Conservation (phyloP, 2,797 vertebrate genomes). For the Bufotes viridis region DNA sequence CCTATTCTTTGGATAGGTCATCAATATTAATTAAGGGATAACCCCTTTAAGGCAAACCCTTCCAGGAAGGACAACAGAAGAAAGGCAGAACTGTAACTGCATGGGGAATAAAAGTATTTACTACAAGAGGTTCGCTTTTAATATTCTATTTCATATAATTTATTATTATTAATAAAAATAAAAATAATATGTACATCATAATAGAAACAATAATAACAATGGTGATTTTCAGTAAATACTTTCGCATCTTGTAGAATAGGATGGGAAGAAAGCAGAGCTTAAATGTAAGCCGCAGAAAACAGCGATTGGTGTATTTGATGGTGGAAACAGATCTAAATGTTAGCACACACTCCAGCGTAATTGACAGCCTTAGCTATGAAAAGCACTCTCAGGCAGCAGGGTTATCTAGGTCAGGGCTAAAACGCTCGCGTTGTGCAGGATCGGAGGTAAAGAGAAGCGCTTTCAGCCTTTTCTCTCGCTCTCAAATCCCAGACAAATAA, state of each 20-base stretch:
- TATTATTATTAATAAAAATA: too few species aligned
- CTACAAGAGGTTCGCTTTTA: too few species aligned
- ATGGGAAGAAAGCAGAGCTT: background rate
- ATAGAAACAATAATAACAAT: too few species aligned
- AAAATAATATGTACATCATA: too few species aligned
- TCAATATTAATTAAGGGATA: too few species aligned
- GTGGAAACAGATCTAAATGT: constrained; percentile 41
- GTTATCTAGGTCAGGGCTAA: constrained; percentile 58
- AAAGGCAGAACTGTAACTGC: too few species aligned
- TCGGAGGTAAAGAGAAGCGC: constrained; percentile 48
- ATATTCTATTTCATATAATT: too few species aligned
- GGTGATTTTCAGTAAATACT: background rate
- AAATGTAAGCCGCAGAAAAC: background rate
- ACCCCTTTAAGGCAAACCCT: too few species aligned
- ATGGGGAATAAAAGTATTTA: too few species aligned
- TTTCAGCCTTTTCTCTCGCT: constrained; percentile 22
- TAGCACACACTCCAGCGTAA: constrained; percentile 34
- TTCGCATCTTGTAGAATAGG: background rate
- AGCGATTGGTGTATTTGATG: constrained; percentile 28
- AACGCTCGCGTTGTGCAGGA: constrained; percentile 26
- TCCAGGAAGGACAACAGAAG: too few species aligned
- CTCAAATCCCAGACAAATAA: constrained; percentile 40
- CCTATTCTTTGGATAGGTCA: too few species aligned
- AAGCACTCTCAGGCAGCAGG: constrained; percentile 45
- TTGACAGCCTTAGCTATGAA: constrained; percentile 45